Base-by-base conservation (phyloP, 2,888 invertebrate genomes). In the Diachrysia chrysitis region DNA sequence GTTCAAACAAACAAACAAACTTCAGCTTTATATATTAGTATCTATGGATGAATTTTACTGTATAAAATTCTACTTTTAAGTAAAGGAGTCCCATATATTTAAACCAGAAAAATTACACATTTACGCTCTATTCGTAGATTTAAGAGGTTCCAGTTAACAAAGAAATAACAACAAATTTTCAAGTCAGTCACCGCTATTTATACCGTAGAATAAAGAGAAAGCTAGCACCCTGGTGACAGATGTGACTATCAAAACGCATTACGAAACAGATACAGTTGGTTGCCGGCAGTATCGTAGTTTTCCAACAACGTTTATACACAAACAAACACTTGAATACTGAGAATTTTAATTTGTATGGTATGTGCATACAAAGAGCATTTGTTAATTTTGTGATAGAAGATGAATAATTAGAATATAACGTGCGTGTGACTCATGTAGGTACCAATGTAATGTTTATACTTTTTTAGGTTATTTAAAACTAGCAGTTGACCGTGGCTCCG, bases 131-230 rank as follows among this genome's bases (percentile, higher is more conserved):
- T 16, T 14, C 16, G 14, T 1, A n/a, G 7, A 42, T 16, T 42
- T n/a, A n/a, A 16, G 7, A n/a, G n/a, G n/a, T n/a, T n/a, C n/a
- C n/a, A 42, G 4, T n/a, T n/a, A 42, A 32, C 25, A 71, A 51
- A 37, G 53, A 17, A 35, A 60, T 51, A 73, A 67, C 51, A 46
- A 61, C 78, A 73, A 73, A 74, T 78, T 61, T 68, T 69, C 75
- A 75, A 73, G 69, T 73, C 67, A 79, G 74, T 78, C n/a, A n/a
- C n/a, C 71, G 69, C 79, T 73, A 79, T 79, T 76, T 72, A 78
- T 71, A 69, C 70, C 48, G 46, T 48, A 48, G 62, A 73, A 70
- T 58, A 70, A 76, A 82, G 63, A 70, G 65, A 78, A 76, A 82
- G 73, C 58, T 64, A 61, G 66, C 74, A 65, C 58, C 64, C 6